Base-by-base conservation (phyloP, 2,113 vertebrate genomes). In the Petrocephalus zakoni region DNA sequence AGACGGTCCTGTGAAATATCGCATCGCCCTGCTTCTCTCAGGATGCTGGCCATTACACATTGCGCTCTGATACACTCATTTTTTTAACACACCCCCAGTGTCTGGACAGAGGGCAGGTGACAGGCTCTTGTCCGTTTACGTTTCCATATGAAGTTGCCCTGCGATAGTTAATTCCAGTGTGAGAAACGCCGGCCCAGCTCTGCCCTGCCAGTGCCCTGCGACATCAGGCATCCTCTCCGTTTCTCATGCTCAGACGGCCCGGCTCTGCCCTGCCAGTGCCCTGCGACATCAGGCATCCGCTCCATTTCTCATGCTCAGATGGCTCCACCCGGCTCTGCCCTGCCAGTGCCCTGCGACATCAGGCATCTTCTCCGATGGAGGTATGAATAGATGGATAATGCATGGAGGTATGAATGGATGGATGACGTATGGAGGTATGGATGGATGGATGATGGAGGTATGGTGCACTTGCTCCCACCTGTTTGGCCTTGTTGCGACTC, bases 401-500 rank as follows among this genome's bases (percentile, higher is more conserved):
- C 21, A 58, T 58, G 56, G 56, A 61, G 22, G 7, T 61, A 61
- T 61, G 56, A 10, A 34, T 37, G 68, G 42, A 42, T 42, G 42
- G 56, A 49, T 49, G 47, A 3, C 11, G 56, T 21, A 58, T 61
- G 58, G 58, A 64, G n/a, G 8, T 64, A 64, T 64, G 58, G n/a
- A 37, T 37, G 68, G 42, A 42, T 42, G 3, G 42, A 42, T 42
- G 42, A 42, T 34, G 3, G 25, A 75, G 13, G 68, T 34, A 78
- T 42, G 17, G 4, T 2, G 4, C 25, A 64, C 2, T 51, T 49
- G 22, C 68, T 15, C n/a, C 94, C 95, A 98, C 98, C 97, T 98
- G 96, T 93, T 97, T 99, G 84, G 96, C 97, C 94, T 98, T 96
- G 89, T 97, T 97, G 91, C 97, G 97, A 61, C 93, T 96, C 90